Base-by-base conservation (phyloP, 2,113 vertebrate species). In the Rissa tridactyla region DNA sequence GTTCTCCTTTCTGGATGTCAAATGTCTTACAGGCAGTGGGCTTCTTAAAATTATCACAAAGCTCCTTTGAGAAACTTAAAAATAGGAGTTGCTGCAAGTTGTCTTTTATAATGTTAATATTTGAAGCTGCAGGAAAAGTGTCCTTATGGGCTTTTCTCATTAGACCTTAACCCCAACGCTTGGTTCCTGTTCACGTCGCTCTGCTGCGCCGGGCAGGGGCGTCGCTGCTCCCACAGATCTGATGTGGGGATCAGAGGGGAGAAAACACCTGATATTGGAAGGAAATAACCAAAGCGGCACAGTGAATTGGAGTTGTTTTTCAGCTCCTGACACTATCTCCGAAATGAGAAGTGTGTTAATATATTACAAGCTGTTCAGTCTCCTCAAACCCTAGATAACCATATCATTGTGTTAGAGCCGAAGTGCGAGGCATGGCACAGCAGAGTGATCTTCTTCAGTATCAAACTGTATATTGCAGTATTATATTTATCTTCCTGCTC, bases 11-110 rank as follows among this genome's bases (percentile, higher is more conserved):
- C 66, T 20, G 20, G 49, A 72, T 47, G 55, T 77, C 78, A 76
- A 42, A 80, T 69, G 38, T 70, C 78, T 90, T 61, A 36, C 34
- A 80, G 62, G 68, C 77, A 87, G 16, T 34, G 65, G 38, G 20
- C 65, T 78, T 60, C 70, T 82, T 55, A 62, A 86, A 94, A 79
- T 65, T 5, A 40, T 64, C 70, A 88, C 58, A 90, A 77, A 79
- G 82, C 58, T 94, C 51, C 54, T 95, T 77, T 90, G 79, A 91
- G 58, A 82, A 97, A 80, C 87, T 85, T 91, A 79, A 92, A 93
- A 94, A 79, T 58, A 89, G 71, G 62, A 82, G 44, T 76, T 82
- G 30, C 62, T 92, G 46, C 57, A 64, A 72, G 81, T 82, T 94
- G 36, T 54, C 66, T 62, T 85, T 96, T 44, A 46, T 88, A 94